A percentile compares a stretch with the other conserved stretches of the same genome.
Evolutionary conservation across 2,797 vertebrate genomes (phyloP).

Genomic region (Coracias cyanogaster): DNA sequence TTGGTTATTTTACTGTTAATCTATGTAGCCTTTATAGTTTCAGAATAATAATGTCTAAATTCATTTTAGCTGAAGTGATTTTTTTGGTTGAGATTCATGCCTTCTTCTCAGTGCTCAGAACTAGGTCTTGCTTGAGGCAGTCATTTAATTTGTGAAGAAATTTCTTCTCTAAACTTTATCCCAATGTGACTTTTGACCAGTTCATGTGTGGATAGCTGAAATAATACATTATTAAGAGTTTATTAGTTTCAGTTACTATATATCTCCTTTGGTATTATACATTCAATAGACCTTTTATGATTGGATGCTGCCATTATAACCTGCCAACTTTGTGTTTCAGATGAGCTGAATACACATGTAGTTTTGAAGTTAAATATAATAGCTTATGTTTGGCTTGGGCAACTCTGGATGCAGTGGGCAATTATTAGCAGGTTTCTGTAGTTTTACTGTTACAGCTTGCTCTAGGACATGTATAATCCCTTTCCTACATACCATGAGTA

Average conservation of each 20-base stretch:
- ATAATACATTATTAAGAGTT: background rate
- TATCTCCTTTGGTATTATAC: background rate
- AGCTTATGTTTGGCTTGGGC: background rate
- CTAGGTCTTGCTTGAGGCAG: constrained; percentile 29
- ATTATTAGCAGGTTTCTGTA: background rate
- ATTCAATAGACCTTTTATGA: background rate
- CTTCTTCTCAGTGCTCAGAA: background rate
- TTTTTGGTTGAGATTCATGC: background rate
- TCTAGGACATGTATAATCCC: background rate
- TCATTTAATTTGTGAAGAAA: constrained; percentile 34
- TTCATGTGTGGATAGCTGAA: background rate
- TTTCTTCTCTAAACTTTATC: constrained; percentile 28
- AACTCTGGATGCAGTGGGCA: background rate
- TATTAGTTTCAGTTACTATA: background rate
- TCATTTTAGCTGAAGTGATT: constrained; percentile 17
- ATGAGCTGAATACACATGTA: background rate
- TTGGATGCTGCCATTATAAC: background rate
- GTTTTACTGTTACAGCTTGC: background rate
- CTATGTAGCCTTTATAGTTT: background rate
- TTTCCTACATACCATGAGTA: background rate
- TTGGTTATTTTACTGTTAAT: constrained; percentile 26
- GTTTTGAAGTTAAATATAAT: background rate
- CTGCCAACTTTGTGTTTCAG: background rate
- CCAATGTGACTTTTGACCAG: background rate
- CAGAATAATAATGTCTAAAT: constrained; percentile 20